Conservation (phyloP, 2,113 vertebrate species). For the Hippocampus abdominalis region DNA sequence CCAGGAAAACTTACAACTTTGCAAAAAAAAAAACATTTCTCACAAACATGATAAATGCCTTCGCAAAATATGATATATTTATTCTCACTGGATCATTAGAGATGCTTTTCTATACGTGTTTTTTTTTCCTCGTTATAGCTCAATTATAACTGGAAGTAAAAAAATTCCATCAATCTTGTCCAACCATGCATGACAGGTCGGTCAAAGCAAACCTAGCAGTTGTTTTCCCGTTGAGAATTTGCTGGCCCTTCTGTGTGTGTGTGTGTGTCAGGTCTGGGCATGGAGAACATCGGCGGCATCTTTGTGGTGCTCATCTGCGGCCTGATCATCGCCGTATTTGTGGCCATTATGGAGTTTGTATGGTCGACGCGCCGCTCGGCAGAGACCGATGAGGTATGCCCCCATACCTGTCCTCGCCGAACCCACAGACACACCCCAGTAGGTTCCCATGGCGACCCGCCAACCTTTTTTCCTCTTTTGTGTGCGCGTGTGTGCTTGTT, state of each 20-base stretch:
- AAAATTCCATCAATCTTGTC: too few species aligned
- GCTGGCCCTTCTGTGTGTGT: conserved; percentile 37
- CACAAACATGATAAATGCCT: too few species aligned
- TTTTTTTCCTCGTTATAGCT: too few species aligned
- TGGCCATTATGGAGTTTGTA: conserved; percentile 97
- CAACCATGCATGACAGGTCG: too few species aligned
- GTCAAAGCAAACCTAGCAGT: not conserved
- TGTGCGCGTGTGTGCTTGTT: conserved; percentile 27
- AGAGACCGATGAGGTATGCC: conserved; percentile 88
- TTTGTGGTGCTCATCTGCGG: conserved; percentile 99
- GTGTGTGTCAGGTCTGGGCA: conserved; percentile 81
- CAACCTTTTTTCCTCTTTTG: conserved; percentile 56
- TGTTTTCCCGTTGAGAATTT: conserved; percentile 60
- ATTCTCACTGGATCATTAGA: too few species aligned
- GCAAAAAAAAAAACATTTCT: too few species aligned
- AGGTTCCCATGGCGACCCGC: conserved; percentile 68
- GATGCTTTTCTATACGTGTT: too few species aligned
- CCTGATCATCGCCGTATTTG: conserved; percentile 94
- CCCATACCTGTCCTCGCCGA: conserved; percentile 72
- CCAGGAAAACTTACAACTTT: too few species aligned
- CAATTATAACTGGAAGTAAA: too few species aligned
- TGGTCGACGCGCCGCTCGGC: conserved; percentile 88
- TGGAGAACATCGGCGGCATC: conserved; percentile 99
- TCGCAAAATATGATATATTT: too few species aligned
- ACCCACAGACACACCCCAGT: conserved; percentile 76